Evolutionary conservation across 2,888 invertebrate species (phyloP).

Genomic region (Mesorhabditis sp.): DNA sequence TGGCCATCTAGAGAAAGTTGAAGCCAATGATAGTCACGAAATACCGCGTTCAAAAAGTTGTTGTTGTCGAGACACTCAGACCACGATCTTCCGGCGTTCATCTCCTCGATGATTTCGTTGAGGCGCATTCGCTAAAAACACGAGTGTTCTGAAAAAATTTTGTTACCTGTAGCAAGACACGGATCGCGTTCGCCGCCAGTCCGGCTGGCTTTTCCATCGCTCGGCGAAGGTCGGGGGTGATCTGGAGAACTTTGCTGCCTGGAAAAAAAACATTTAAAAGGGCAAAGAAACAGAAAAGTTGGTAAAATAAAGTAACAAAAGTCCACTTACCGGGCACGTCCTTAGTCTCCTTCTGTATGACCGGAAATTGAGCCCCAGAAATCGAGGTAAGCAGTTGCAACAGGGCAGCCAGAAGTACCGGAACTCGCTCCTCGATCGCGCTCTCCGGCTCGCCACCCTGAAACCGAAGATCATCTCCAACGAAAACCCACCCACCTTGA

Average conservation of each 20-base stretch:
- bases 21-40: conserved; percentile 7
- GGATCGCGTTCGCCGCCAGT: conserved; percentile 29
- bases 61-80: conserved; percentile 45
- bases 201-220: conserved; percentile 36
- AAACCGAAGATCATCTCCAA: conserved; percentile 8
- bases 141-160: no score
- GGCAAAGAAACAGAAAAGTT: not conserved
- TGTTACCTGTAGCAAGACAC: conserved; percentile 19
- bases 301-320: not conserved
- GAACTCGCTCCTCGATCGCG: conserved; percentile 30
- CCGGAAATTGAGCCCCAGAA: conserved; percentile 37
- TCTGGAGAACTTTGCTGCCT: conserved; percentile 22
- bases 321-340: conserved; percentile 12
- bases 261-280: not conserved
- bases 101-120: conserved; percentile 41
- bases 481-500: conserved; percentile 30
- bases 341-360: conserved; percentile 33
- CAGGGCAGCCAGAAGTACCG: conserved; percentile 24
- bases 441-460: conserved; percentile 46
- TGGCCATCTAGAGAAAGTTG: conserved; percentile 17
- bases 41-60: conserved; percentile 40
- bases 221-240: conserved; percentile 49
- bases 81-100: conserved; percentile 53
- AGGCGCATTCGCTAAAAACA: conserved; percentile 17
- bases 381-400: conserved; percentile 34